A percentile compares a stretch with the other conserved stretches of the same genome.
phyloP scores from a whole-genome alignment of 1,140 invertebrate species.

The Contarinia nasturtii region DNA sequence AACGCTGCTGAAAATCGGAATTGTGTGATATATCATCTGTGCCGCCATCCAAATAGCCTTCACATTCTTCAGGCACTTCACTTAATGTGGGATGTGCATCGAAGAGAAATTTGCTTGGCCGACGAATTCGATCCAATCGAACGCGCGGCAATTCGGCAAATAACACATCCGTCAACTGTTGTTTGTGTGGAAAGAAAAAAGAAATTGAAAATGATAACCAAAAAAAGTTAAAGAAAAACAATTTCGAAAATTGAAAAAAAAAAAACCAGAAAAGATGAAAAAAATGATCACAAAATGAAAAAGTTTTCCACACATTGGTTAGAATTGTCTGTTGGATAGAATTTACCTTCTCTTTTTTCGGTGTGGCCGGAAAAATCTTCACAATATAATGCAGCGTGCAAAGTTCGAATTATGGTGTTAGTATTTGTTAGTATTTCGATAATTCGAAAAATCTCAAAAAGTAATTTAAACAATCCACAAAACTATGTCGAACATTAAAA shows the following conservation, averaged over 20 bases:
- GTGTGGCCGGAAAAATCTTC: constrained; percentile 23
- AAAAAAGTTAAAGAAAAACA: neutral
- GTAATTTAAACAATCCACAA: neutral
- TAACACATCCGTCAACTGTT: constrained; percentile 18
- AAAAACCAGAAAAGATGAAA: too few species aligned
- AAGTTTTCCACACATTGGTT: too few species aligned
- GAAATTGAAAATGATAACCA: too few species aligned
- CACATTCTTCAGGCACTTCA: constrained; percentile 23
- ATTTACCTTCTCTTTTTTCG: constrained; percentile 20
- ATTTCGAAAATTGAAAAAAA: neutral
- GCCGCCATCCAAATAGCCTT: constrained; percentile 19
- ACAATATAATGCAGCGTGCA: neutral
- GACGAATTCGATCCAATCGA: constrained; percentile 18
- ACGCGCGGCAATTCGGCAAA: constrained; percentile 22
- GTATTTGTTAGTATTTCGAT: neutral
- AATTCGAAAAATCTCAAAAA: neutral
- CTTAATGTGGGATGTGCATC: constrained; percentile 19
- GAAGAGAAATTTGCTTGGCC: constrained; percentile 18
- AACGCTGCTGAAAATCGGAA: neutral
- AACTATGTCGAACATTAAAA: neutral
- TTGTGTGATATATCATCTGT: constrained; percentile 14
- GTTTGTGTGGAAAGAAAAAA: neutral
- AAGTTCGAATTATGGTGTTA: neutral
- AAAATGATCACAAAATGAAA: too few species aligned
- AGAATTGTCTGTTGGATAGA: neutral